Evolutionary conservation across 2,888 invertebrate genomes (phyloP), one percentile per base, ranked within the genome.

Genomic region (Oligia latruncula): DNA sequence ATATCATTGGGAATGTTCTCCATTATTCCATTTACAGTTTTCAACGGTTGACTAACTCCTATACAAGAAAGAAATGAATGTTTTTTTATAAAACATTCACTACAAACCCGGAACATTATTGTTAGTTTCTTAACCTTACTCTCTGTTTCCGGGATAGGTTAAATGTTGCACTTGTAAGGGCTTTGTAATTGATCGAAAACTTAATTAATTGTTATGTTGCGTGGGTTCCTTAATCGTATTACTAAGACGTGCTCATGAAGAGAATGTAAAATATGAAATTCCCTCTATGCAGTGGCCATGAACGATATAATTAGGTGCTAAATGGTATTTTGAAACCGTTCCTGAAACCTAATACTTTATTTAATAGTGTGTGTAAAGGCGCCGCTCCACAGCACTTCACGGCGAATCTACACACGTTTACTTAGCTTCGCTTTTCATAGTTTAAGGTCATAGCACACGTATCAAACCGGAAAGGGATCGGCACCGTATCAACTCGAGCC

Each of bases 61-160:
- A 64, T 0, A 55, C 55, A 73, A 73, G 35, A 81, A 79, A 79
- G 0, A n/a, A 65, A 72, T 29, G 17, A 35, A 81, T 81, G 20
- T 46, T 80, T 49, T 29, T 52, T 40, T 52, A 15, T 20, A n/a
- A 64, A n/a, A 64, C 20, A n/a, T 20, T 80, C 0, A 55, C 15
- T 64, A 5, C 0, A 43, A 49, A 35, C 65, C 29, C 65, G 65
- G 65, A 66, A 74, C 9, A 0, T 55, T 1, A 40, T 71, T 65
- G n/a, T 49, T 58, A 20, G 5, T 6, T 80, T 23, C 20, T n/a
- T n/a, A 17, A 52, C 52, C 8, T 43, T n/a, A n/a, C 35, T n/a
- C 2, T 46, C 17, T 29, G 11, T 17, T 75, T 35, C 60, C 23
- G 8, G 60, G 35, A 65, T 58, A 67, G 17, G 17, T 29, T 5